phyloP scores from a whole-genome alignment of 1,140 invertebrate species.

The Thaumatotibia leucotreta region DNA sequence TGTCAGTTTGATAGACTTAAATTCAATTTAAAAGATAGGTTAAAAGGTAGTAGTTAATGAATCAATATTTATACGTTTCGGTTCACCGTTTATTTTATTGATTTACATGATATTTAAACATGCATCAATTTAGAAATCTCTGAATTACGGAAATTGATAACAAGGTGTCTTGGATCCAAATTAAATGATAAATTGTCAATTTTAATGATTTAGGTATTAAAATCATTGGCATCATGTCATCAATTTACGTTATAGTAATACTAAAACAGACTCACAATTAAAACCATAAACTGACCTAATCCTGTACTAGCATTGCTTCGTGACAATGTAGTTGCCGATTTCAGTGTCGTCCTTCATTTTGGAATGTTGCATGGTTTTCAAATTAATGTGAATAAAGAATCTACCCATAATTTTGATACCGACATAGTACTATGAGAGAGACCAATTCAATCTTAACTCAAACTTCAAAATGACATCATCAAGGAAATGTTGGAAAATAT shows the following conservation, averaged over 20 bases:
- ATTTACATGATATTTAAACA: no score
- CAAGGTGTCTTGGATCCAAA: not conserved
- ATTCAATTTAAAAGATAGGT: no score
- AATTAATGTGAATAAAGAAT: conserved; percentile 41
- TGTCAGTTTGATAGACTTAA: no score
- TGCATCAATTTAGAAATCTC: no score
- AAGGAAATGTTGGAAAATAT: no score
- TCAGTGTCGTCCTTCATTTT: conserved; percentile 56
- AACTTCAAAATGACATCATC: not conserved
- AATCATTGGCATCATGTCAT: not conserved
- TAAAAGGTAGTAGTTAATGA: no score
- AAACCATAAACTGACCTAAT: conserved; percentile 27
- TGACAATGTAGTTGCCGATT: conserved; percentile 75
- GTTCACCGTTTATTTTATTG: no score
- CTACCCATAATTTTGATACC: conserved; percentile 31
- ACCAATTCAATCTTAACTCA: not conserved
- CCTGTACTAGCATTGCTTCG: conserved; percentile 65
- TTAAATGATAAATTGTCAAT: not conserved
- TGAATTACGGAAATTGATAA: not conserved
- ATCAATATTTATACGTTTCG: no score
- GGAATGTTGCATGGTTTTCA: conserved; percentile 73
- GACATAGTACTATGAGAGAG: not conserved
- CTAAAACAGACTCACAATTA: conserved; percentile 45
- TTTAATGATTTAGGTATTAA: not conserved
- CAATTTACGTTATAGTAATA: not conserved